These are phyloP conservation scores for Alitta virens DNA, from an alignment of 2,888 invertebrate species.

Conservation along the genomic window DNA sequence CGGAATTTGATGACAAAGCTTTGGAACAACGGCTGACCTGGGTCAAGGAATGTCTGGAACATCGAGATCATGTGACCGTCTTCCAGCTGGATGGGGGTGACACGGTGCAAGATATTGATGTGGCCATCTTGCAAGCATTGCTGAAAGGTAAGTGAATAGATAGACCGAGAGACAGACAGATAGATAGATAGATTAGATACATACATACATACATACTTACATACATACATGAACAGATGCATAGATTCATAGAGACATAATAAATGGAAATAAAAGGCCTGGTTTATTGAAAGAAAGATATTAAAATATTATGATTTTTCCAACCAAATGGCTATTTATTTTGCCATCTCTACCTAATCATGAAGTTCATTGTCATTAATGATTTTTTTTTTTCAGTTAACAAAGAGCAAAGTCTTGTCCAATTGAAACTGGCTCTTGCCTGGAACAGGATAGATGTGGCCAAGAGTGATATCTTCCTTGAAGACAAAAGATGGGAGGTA, in stretches of 20 bases:
- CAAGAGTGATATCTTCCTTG: conserved; percentile 55
- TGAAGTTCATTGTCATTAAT: no score
- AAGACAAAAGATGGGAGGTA: conserved; percentile 50
- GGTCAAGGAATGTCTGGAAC: conserved; percentile 37
- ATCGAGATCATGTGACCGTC: conserved; percentile 44
- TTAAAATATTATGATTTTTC: no score
- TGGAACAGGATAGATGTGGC: conserved; percentile 58
- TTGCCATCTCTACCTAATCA: no score
- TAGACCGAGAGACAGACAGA: no score
- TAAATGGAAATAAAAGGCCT: no score
- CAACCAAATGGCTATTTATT: no score
- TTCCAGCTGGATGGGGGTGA: conserved; percentile 41
- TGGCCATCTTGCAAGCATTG: conserved; percentile 54
- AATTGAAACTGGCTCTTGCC: conserved; percentile 54
- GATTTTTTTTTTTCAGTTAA: conserved; percentile 41
- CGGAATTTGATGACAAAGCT: conserved; percentile 34
- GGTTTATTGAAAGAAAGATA: no score
- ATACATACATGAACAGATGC: no score
- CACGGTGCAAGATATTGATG: conserved; percentile 47
- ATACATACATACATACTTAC: no score
- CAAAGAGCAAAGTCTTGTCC: conserved; percentile 48
- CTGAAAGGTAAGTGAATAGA: conserved; percentile 46
- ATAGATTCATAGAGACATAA: no score
- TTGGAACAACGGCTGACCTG: conserved; percentile 28
- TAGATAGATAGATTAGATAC: no score